Evolutionary conservation across 2,797 vertebrate genomes (phyloP).

Genomic region (Gymnothorax javanicus): DNA sequence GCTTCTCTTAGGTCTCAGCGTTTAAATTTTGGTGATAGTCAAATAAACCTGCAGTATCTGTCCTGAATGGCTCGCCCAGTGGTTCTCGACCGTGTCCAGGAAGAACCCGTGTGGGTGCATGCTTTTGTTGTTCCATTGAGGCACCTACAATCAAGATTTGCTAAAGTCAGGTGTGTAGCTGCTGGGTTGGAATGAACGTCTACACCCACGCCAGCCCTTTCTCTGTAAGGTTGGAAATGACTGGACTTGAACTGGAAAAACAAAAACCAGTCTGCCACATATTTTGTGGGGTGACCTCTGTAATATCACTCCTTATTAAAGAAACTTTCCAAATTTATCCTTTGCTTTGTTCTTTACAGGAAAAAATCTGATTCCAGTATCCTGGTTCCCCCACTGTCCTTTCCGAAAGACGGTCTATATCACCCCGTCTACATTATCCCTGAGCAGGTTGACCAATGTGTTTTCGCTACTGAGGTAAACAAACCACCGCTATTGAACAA

Average conservation of each 20-base stretch:
- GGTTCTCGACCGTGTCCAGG: no score
- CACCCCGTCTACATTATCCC: slow-evolving; percentile 76
- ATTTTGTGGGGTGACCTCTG: background rate
- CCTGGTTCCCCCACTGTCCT: slow-evolving; percentile 57
- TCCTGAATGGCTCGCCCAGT: no score
- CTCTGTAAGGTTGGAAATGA: background rate
- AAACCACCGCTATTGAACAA: background rate
- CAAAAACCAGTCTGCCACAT: background rate
- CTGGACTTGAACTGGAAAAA: background rate
- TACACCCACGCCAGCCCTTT: no score
- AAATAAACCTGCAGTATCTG: no score
- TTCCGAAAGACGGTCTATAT: slow-evolving; percentile 70
- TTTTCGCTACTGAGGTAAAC: slow-evolving; percentile 83
- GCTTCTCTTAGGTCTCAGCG: background rate
- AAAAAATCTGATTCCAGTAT: slow-evolving; percentile 67
- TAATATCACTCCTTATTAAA: background rate
- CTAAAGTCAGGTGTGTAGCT: no score
- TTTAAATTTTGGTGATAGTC: background rate
- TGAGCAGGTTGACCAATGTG: slow-evolving; percentile 72
- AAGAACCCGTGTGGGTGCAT: no score
- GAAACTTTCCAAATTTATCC: slow-evolving; percentile 18
- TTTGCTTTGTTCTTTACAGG: slow-evolving; percentile 48
- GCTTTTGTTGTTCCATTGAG: no score
- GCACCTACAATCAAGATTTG: no score
- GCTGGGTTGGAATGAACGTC: no score